Base-by-base conservation (phyloP, 2,888 invertebrate species). In the Oscheius sp. region DNA sequence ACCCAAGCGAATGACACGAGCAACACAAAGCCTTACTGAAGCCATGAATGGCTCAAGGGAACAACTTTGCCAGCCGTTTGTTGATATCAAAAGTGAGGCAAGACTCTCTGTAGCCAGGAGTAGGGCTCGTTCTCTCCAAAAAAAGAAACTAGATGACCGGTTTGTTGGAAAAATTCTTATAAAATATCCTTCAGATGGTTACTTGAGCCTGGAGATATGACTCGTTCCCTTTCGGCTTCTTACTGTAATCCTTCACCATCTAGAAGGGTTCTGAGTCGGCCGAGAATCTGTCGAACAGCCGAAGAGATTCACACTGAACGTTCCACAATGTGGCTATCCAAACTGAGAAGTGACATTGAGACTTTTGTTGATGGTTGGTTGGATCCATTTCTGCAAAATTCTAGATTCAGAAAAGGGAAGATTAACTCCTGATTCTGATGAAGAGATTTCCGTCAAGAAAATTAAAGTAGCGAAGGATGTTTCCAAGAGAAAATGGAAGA, bases 31-130 rank as follows among this genome's bases (percentile, higher is more conserved):
- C 31, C 37, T 52, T 0, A 65, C 70, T 0, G 70, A 71, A 3
- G 63, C 65, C 2, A 48, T 52, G n/a, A 34, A 53, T 31, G 78
- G 78, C 17, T 70, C 73, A 0, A 58, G 74, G 15, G 78, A 78
- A 31, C 72, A 74, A 25, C 55, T 78, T 1, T 75, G 78, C 39
- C 71, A 69, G 12, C 17, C 42, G 27, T 42, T 12, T 34, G 37
- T 25, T n/a, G 72, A 68, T 46, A 65, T 71, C 5, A 1, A 33
- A n/a, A 58, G 15, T 5, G 75, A 78, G 17, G 72, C 74, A 2
- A 52, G 66, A 23, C 42, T 27, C 12, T 42, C 74, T 10, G 29
- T 78, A 61, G 68, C 61, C 37, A 27, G 78, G 50, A 74, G 75
- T 64, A 69, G 74, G 33, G 68, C 74, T 50, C 61, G 57, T n/a